Base-by-base conservation (phyloP, 2,113 vertebrate genomes). In the Salvelinus namaycush region DNA sequence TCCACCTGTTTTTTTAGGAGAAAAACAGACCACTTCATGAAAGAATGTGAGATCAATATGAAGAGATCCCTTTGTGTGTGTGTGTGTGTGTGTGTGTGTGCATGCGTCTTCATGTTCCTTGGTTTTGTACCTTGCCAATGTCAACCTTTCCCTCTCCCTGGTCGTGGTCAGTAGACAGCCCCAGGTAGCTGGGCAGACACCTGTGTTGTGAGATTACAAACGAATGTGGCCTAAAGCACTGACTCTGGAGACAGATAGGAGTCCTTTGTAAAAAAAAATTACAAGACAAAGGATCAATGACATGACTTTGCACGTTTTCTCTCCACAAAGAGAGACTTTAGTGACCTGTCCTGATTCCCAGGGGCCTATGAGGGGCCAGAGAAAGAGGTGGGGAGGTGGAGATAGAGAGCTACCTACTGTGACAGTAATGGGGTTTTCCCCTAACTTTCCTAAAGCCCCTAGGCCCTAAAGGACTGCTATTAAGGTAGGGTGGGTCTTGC, bases 271-370 rank as follows among this genome's bases (percentile, higher is more conserved):
- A 76, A 34, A 34, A 31, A 31, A 1, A 76, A 74, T 48, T 39
- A 65, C 60, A 67, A 72, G 49, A 84, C 74, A 81, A 84, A 81
- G 67, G 73, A 81, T 79, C 81, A 80, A 70, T 75, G 75, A 69
- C 73, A 64, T 57, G 76, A 70, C 76, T 80, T 75, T 29, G 66
- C 75, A 69, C 70, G 74, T 81, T 39, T 8, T 62, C 66, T 60
- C 60, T 72, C 73, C 73, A 67, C 34, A 67, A 34, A 34, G 51
- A 54, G 51, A 18, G 65, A 76, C 78, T 29, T 65, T 66, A 81
- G 79, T 65, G 69, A 76, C 77, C 81, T 48, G 8, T 77, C 59
- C 57, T 67, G 34, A 39, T 2, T n/a, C 59, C 59, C n/a, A n/a
- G 39, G 9, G 39, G 9, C 39, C 39, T 44, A 44, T 44, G 16